A percentile compares a stretch with the other conserved stretches of the same genome.
These are phyloP conservation scores for Reticulitermes speratus DNA, from an alignment of 1,140 invertebrate genomes.

Conservation along the genomic window DNA sequence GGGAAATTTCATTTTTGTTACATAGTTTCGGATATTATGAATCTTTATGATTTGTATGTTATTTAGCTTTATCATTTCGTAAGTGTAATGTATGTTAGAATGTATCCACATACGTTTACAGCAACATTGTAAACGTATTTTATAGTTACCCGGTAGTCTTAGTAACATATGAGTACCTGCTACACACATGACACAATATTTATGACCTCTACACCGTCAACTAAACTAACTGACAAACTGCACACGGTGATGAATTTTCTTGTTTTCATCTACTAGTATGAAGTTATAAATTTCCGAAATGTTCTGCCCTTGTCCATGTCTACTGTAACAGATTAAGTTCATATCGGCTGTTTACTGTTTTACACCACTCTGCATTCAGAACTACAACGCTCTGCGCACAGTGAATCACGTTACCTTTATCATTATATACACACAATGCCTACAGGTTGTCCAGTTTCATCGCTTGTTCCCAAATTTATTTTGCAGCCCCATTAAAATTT, in stretches of 20 bases:
- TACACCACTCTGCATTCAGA: neutral
- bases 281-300: neutral
- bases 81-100: too few relatives aligned
- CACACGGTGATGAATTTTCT: slow-evolving; percentile 7
- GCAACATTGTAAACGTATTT: neutral
- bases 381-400: neutral
- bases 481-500: too few relatives aligned
- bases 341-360: neutral
- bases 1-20: too few relatives aligned
- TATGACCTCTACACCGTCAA: slow-evolving; percentile 10
- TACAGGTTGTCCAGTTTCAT: too few relatives aligned
- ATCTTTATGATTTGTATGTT: too few relatives aligned
- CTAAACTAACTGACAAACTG: neutral
- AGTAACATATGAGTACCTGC: neutral
- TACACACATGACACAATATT: slow-evolving; percentile 3
- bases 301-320: neutral
- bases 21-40: too few relatives aligned
- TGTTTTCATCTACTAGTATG: neutral
- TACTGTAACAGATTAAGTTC: neutral
- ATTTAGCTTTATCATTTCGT: too few relatives aligned
- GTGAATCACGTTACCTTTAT: too few relatives aligned
- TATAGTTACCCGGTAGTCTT: neutral
- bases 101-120: too few relatives aligned
- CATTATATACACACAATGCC: too few relatives aligned
- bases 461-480: too few relatives aligned